Evolutionary conservation across 2,113 vertebrate genomes (phyloP), one percentile per base, ranked within the genome.

Genomic region (Chitala chitala): DNA sequence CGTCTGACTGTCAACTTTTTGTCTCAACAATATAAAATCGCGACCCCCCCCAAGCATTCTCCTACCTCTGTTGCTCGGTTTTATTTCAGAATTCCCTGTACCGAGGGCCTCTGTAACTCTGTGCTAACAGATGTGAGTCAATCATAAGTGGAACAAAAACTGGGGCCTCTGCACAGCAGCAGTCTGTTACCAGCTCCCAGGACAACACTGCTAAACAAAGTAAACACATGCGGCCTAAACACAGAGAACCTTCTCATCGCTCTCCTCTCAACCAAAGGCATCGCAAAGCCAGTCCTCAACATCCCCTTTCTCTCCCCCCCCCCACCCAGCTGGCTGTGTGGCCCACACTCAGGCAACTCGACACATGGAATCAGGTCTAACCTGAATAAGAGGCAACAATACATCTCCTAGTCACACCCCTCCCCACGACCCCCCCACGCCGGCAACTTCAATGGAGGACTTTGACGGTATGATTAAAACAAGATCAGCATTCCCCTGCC

Each of bases 181-280:
- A n/a, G n/a, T n/a, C n/a, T n/a, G n/a, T n/a, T n/a, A n/a, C n/a
- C n/a, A 80, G 86, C 82, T 69, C 75, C 77, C 76, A 44, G 85
- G 83, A 82, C 85, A 87, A 86, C 83, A 81, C 70, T 78, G 56
- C 77, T 82, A 87, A 87, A 89, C 86, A 87, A 89, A 83, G 71
- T 76, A 76, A 85, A 88, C 83, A 86, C 81, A 81, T 82, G 78
- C 85, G 82, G 82, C 82, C 81, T 80, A 81, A 80, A 80, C 83
- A 84, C 82, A 86, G 87, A 82, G 78, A 76, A 87, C 84, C 82
- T 78, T n/a, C 79, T 79, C 73, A 73, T 78, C 83, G 73, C 82
- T 78, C 76, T 80, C 77, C 81, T 79, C 82, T 42, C 58, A 50
- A 12, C 33, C 12, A 13, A 6, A 71, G 33, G 29, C 29, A 4